Evolutionary conservation across 2,888 invertebrate species (phyloP).

Genomic region (Parnassius glacialis): DNA sequence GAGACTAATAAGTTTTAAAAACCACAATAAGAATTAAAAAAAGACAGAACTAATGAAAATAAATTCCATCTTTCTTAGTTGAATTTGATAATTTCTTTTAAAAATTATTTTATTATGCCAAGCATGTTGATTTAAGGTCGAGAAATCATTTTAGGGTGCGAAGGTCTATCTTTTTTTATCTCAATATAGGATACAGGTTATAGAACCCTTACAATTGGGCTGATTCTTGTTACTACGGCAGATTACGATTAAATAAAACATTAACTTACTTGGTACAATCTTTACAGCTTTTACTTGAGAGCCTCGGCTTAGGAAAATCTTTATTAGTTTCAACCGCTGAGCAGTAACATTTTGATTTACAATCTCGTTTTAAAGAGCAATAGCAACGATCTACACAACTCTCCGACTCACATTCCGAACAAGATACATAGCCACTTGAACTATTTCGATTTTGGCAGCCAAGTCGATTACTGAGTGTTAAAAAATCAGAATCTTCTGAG

Average conservation of each 20-base stretch:
- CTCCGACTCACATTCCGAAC: constrained; percentile 94
- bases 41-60: too few species aligned
- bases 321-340: constrained; percentile 76
- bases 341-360: constrained; percentile 83
- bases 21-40: background rate
- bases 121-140: background rate
- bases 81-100: background rate
- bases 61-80: too few species aligned
- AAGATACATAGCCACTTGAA: constrained; percentile 89
- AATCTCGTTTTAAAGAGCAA: constrained; percentile 85
- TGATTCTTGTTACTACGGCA: too few species aligned
- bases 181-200: too few species aligned
- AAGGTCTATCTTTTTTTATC: too few species aligned
- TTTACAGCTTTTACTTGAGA: constrained; percentile 64
- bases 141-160: background rate
- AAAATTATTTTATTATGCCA: background rate
- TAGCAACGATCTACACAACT: constrained; percentile 93
- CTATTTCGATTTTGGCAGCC: constrained; percentile 83
- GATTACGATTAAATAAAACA: constrained; percentile 11
- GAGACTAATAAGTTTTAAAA: background rate
- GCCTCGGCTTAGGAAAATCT: constrained; percentile 56
- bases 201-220: too few species aligned
- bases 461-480: constrained; percentile 79
- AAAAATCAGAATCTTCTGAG: constrained; percentile 82
- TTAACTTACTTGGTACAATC: constrained; percentile 72